Percentiles rank a stretch among this genome's conserved stretches.
Evolutionary conservation across 92 coral and sea anemone species (phyloP).

Genomic region (Palythoa grandiflora): DNA sequence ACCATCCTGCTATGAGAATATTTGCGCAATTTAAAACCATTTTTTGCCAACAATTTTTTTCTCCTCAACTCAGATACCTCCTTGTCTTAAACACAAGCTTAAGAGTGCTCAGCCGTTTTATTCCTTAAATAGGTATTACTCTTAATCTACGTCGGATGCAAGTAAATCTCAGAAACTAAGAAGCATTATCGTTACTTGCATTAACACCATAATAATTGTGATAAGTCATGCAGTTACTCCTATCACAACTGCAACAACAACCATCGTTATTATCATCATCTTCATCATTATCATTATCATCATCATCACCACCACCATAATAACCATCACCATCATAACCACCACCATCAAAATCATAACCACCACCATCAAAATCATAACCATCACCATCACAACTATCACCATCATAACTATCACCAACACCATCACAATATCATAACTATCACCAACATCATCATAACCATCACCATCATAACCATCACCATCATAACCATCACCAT

Average conservation of each 20-base stretch:
- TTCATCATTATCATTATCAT: background rate
- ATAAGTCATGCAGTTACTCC: too few species aligned
- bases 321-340: background rate
- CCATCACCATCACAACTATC: background rate
- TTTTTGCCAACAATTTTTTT: too few species aligned
- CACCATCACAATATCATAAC: background rate
- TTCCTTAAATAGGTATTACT: background rate
- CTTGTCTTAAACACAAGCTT: background rate
- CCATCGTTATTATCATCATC: background rate
- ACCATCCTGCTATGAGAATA: too few species aligned
- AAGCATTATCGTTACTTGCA: too few species aligned
- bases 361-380: background rate
- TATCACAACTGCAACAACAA: background rate
- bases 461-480: background rate
- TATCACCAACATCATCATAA: background rate
- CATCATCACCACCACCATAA: background rate
- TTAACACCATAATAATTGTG: too few species aligned
- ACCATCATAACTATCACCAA: background rate
- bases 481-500: too few species aligned
- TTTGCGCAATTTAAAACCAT: too few species aligned
- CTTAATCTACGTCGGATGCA: too few species aligned
- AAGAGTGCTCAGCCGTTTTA: background rate
- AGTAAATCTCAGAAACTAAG: too few species aligned
- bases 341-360: background rate
- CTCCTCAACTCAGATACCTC: background rate